Base-by-base conservation (phyloP, 2,797 vertebrate species). In the Chelon labrosus region DNA sequence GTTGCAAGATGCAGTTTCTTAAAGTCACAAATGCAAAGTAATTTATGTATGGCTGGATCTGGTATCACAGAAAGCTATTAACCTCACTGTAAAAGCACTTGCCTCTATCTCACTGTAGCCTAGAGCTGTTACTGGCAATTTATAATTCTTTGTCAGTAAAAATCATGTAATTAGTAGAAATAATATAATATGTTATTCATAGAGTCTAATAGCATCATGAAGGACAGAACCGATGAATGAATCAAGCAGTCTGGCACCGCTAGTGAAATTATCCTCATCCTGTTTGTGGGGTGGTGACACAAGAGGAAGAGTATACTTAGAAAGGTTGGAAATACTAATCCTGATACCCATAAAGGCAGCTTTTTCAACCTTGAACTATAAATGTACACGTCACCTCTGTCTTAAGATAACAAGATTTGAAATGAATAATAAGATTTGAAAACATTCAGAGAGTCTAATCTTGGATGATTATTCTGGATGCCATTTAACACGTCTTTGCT, bases 351-450 rank as follows among this genome's bases (percentile, higher is more conserved):
- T 73, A 76, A 77, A 83, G 59, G 57, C 38, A 60, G 54, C 67
- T 20, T 62, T 35, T 58, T 6, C 0, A 20, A 58, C 56, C 44
- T 70, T 41, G 5, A 61, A 70, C 64, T 82, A 75, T 64, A 66
- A 73, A 82, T 82, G 49, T 68, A 67, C 42, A 75, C 79, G 65
- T 78, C 60, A 62, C 59, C 56, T 65, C 60, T 65, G 73, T 75
- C 62, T 72, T 42, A 70, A 46, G 38, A 66, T 84, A 86, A 87
- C 82, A 68, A 73, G 72, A 66, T 81, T 82, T 70, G 25, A 77
- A 84, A 72, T 74, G 55, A 69, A 70, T 82, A 70, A 75, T 80
- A 52, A 35, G 65, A 80, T 77, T 73, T 71, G 19, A 61, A 64
- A 59, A 65, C 57, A 52, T 50, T 73, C 75, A 55, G 27, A 66